These are phyloP conservation scores for Taenaris catops DNA, from an alignment of 2,888 invertebrate species.

Conservation along the genomic window DNA sequence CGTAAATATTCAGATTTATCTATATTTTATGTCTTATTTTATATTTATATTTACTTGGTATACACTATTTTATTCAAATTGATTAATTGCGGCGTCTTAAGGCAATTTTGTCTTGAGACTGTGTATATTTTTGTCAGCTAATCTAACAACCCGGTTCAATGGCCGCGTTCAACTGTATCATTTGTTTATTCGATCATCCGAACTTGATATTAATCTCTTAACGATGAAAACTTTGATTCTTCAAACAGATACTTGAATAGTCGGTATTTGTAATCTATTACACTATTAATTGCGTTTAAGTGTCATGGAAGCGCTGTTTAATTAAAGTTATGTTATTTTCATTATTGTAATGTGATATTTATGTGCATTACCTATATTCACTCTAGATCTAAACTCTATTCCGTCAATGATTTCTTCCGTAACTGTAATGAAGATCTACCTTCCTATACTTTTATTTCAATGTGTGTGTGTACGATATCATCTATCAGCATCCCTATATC, in stretches of 20 bases:
- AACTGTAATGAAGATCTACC: too few relatives aligned
- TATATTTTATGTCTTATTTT: too few relatives aligned
- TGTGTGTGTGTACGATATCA: too few relatives aligned
- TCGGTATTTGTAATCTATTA: conserved; percentile 38
- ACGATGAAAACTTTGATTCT: conserved; percentile 64
- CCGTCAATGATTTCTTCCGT: too few relatives aligned
- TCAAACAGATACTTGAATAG: conserved; percentile 42
- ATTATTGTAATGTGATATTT: too few relatives aligned
- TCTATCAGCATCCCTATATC: too few relatives aligned
- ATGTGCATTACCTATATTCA: too few relatives aligned
- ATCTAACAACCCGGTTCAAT: conserved; percentile 56
- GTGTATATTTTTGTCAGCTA: conserved; percentile 24
- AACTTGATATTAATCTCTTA: conserved; percentile 61
- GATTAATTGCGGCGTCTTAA: conserved; percentile 3
- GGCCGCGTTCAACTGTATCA: conserved; percentile 58
- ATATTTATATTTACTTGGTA: too few relatives aligned
- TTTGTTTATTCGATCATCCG: conserved; percentile 71
- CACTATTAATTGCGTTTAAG: conserved; percentile 3
- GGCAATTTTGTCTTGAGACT: conserved; percentile 9
- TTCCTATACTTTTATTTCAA: too few relatives aligned
- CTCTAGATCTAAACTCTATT: too few relatives aligned
- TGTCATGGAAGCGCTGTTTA: conserved; percentile 1
- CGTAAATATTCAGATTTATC: too few relatives aligned
- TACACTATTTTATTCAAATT: background rate
- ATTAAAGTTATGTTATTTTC: too few relatives aligned